Percentiles rank a stretch among this genome's conserved stretches.
Conservation (phyloP, 2,888 invertebrate species). For the Apotomis turbidana region DNA sequence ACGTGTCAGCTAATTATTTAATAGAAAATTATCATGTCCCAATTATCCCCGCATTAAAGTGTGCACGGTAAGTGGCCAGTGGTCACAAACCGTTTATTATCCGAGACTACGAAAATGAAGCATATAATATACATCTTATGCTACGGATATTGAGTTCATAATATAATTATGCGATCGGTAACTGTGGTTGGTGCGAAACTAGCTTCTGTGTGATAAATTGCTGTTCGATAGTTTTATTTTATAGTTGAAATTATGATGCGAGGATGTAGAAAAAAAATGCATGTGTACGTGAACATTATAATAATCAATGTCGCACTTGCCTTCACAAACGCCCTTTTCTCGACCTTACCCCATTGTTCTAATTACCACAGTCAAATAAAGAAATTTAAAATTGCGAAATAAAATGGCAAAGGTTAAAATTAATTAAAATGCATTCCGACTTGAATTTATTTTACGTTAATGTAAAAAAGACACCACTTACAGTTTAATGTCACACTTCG, state of each 20-base stretch:
- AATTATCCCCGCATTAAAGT: conserved; percentile 25
- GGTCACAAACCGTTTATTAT: conserved; percentile 8
- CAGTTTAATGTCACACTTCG: conserved; percentile 42
- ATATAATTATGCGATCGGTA: not conserved
- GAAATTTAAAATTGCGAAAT: not conserved
- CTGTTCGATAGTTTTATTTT: conserved; percentile 1
- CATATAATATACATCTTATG: not conserved
- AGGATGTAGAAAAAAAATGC: no score
- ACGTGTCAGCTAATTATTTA: conserved; percentile 22
- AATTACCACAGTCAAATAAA: no score
- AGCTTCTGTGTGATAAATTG: conserved; percentile 11
- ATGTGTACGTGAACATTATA: not conserved
- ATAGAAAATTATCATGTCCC: conserved; percentile 15
- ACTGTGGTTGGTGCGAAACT: not conserved
- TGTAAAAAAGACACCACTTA: conserved; percentile 53
- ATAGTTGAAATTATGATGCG: not conserved
- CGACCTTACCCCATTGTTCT: no score
- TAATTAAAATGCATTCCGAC: conserved; percentile 24
- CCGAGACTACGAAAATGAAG: not conserved
- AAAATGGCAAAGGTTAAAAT: conserved; percentile 7
- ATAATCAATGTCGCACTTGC: no score
- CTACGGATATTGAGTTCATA: not conserved
- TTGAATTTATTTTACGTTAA: conserved; percentile 41
- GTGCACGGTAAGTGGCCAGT: not conserved
- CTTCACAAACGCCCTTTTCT: no score